Evolutionary conservation across 2,888 invertebrate species (phyloP).

Genomic region (Glaucopsyche alexis): DNA sequence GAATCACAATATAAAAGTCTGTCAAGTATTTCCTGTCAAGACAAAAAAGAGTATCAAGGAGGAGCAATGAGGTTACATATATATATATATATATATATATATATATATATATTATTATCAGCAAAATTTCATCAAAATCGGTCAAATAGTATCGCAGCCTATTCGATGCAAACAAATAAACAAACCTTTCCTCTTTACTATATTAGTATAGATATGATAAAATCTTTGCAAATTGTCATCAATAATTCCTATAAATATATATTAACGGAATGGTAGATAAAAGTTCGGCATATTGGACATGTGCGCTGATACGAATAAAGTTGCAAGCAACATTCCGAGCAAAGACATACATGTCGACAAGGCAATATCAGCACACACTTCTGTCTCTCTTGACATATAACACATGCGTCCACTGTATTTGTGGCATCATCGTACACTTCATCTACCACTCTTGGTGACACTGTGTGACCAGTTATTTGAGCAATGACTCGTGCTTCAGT

Average conservation of each 20-base stretch:
- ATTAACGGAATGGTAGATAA: constrained; percentile 77
- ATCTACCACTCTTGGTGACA: constrained; percentile 47
- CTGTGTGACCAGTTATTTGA: constrained; percentile 54
- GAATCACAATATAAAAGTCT: too few relatives aligned
- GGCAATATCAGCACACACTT: constrained; percentile 79
- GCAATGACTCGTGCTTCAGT: constrained; percentile 64
- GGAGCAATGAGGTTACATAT: too few relatives aligned
- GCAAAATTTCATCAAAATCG: too few relatives aligned
- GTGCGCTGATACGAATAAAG: constrained; percentile 72
- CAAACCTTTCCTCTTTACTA: too few relatives aligned
- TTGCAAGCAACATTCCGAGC: constrained; percentile 72
- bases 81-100: too few relatives aligned
- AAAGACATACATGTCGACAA: constrained; percentile 79
- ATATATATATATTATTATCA: too few relatives aligned
- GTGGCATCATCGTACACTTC: constrained; percentile 47
- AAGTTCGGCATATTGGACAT: constrained; percentile 78
- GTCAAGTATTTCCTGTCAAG: too few relatives aligned
- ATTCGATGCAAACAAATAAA: too few relatives aligned
- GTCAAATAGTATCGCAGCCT: too few relatives aligned
- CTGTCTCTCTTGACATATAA: constrained; percentile 77
- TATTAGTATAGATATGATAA: too few relatives aligned
- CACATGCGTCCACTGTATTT: constrained; percentile 66
- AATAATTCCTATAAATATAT: constrained; percentile 64
- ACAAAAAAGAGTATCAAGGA: too few relatives aligned
- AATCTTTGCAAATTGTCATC: neutral